Conservation (phyloP, 1,140 invertebrate genomes). For the Babylonia areolata region DNA sequence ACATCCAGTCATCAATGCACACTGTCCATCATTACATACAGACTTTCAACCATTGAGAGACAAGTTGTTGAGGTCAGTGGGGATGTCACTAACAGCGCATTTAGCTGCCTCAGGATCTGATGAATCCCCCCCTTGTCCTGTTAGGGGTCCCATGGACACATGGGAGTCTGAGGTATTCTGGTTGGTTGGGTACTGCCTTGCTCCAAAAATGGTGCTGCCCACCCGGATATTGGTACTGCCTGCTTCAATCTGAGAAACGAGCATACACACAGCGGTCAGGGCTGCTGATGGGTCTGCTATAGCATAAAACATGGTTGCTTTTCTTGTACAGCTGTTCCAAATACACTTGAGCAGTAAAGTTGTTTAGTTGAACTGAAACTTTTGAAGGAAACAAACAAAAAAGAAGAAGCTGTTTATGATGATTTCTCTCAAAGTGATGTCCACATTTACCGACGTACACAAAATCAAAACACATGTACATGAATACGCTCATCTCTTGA, state of each 20-base stretch:
- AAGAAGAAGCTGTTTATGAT: too few species aligned
- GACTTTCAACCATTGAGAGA: background rate
- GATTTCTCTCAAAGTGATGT: too few species aligned
- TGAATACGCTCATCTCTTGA: too few species aligned
- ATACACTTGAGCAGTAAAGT: too few species aligned
- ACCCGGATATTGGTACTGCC: constrained; percentile 96
- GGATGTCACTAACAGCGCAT: background rate
- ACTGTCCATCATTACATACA: background rate
- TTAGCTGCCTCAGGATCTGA: background rate
- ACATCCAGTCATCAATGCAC: too few species aligned
- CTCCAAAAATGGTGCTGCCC: constrained; percentile 94
- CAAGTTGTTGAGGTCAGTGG: background rate
- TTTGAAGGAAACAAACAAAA: too few species aligned
- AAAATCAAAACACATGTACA: too few species aligned
- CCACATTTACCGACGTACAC: too few species aligned
- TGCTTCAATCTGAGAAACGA: constrained; percentile 86
- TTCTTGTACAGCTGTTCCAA: too few species aligned
- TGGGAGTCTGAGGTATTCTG: background rate
- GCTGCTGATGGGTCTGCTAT: background rate
- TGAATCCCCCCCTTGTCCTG: background rate
- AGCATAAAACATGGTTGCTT: too few species aligned
- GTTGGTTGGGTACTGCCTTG: constrained; percentile 75
- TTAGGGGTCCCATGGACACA: background rate
- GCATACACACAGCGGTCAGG: background rate
- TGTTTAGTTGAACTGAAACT: too few species aligned